Conservation (phyloP, 2,113 vertebrate genomes). For the Neotoma lepida region DNA sequence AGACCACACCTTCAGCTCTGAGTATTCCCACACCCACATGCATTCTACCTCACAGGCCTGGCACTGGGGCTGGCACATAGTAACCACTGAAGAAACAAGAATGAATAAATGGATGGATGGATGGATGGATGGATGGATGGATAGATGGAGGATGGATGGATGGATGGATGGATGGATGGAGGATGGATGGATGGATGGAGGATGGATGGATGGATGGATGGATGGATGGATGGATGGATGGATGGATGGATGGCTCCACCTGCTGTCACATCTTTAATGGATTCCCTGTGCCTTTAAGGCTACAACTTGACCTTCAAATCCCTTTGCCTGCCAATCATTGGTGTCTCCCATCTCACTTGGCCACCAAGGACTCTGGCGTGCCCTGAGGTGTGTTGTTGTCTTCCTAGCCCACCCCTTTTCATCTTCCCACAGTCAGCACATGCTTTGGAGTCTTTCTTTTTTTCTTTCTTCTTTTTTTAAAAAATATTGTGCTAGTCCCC, state of each 20-base stretch:
- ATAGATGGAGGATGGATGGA: conserved; percentile 2
- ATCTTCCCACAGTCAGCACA: neutral
- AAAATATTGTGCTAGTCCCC: neutral
- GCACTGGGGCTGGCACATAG: neutral
- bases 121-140: conserved; percentile 4
- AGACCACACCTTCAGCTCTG: neutral
- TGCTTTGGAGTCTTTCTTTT: neutral
- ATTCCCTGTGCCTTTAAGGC: neutral
- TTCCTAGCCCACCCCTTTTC: neutral
- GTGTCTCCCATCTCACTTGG: neutral
- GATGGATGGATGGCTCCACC: neutral
- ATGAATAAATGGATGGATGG: neutral
- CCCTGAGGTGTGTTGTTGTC: neutral
- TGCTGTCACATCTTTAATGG: neutral
- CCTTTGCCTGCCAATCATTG: neutral
- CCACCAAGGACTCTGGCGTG: neutral
- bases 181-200: neutral
- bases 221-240: neutral
- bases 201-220: conserved; percentile 1
- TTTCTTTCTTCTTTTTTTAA: neutral
- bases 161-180: neutral
- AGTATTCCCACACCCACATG: neutral
- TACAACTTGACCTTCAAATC: neutral
- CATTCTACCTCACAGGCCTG: neutral
- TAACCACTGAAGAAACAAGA: neutral